Base-by-base conservation (phyloP, 2,113 vertebrate species). In the Gila orcuttii region DNA sequence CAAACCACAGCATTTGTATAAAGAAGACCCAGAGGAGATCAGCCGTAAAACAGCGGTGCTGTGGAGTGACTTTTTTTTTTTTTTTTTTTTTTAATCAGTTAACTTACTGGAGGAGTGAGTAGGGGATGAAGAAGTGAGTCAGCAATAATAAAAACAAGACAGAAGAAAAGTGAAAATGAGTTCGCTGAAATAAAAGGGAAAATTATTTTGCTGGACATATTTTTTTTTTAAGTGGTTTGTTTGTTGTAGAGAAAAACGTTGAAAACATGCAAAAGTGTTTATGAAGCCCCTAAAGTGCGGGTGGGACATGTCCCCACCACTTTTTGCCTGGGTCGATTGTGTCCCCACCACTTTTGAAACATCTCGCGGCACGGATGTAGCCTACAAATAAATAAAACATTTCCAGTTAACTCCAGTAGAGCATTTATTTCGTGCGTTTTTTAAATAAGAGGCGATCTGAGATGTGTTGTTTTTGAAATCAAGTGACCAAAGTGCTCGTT, bases 1-100 rank as follows among this genome's bases (percentile, higher is more conserved):
- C 2, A 57, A 55, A 66, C 88, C 88, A 66, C 88, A 83, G 10
- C 25, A 89, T 89, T 89, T 89, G 86, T 82, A 83, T 89, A 85
- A 23, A 50, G 73, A 71, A 33, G 39, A 47, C 52, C 82, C 62
- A 6, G 33, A 75, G 66, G 17, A 2, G 68, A 64, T 68, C 25
- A n/a, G 66, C 42, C 76, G 39, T 71, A n/a, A 31, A 60, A 78
- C n/a, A 57, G 64, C 4, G 42, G 42, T 42, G 57, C 33, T 36
- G 78, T 71, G 83, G 60, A 71, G 78, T 62, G 52, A 82, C 47
- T 76, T 19, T 25, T 11, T 19, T 12, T 33, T 25, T 21, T 31
- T 59, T 33, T 19, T 28, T n/a, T n/a, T n/a, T n/a, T n/a, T n/a
- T n/a, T n/a, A n/a, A 77, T 25, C 1, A 28, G 8, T 31, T 33